Conservation (phyloP, 2,797 vertebrate genomes). For the Phrynocephalus guinanensis region DNA sequence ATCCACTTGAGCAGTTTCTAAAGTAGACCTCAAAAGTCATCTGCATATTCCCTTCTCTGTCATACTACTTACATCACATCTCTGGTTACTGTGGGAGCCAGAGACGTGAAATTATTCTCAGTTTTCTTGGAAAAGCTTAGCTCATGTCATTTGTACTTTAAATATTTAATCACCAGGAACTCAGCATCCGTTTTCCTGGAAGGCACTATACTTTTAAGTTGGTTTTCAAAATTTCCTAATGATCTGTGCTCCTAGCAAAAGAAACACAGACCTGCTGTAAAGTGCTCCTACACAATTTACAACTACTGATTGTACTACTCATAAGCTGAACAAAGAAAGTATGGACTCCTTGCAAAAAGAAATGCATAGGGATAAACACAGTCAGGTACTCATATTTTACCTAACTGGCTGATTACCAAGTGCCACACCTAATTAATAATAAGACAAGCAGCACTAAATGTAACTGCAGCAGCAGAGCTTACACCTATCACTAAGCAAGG, state of each 20-base stretch:
- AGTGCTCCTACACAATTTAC: conserved; percentile 12
- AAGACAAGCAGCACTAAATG: background rate
- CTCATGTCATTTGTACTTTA: conserved; percentile 50
- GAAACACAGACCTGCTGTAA: background rate
- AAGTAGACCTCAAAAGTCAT: conserved; percentile 36
- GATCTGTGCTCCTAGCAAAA: background rate
- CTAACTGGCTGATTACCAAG: background rate
- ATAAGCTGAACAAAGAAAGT: background rate
- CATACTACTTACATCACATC: conserved; percentile 35
- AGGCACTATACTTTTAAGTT: conserved; percentile 43
- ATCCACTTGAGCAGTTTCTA: too few species aligned
- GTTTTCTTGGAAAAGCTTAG: conserved; percentile 24
- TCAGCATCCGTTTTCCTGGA: conserved; percentile 60
- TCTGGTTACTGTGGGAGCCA: conserved; percentile 36
- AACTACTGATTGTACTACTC: conserved; percentile 30
- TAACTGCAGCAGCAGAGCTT: background rate
- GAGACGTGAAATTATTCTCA: conserved; percentile 29
- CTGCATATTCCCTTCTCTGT: conserved; percentile 12
- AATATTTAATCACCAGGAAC: conserved; percentile 55
- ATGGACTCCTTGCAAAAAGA: background rate
- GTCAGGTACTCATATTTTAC: background rate
- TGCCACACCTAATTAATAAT: background rate
- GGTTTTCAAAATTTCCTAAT: conserved; percentile 32
- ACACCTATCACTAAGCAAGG: background rate
- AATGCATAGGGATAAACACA: background rate